These are phyloP conservation scores for Gastracanthus pulcherrimus DNA, from an alignment of 2,888 invertebrate species.

Conservation along the genomic window DNA sequence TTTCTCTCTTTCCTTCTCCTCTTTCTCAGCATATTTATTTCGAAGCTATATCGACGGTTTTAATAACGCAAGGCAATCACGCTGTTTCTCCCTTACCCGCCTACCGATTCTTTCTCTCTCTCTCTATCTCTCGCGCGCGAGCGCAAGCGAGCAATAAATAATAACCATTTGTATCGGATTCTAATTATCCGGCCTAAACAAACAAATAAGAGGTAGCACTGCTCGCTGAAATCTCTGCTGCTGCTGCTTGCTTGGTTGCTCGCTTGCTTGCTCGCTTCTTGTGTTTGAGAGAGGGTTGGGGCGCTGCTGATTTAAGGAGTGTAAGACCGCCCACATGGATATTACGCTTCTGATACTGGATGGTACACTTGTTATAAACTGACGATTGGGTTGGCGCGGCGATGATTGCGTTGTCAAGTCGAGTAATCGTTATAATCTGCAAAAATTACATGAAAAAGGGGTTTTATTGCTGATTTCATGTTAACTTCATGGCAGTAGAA, in stretches of 20 bases:
- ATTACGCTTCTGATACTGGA: constrained; percentile 63
- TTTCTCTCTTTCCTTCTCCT: constrained; percentile 46
- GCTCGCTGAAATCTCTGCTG: constrained; percentile 24
- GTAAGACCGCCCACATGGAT: constrained; percentile 76
- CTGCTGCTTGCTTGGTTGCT: background rate
- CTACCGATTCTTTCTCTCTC: background rate
- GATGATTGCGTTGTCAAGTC: background rate
- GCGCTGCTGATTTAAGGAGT: constrained; percentile 74
- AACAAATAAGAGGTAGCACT: constrained; percentile 72
- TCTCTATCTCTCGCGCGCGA: constrained; percentile 6
- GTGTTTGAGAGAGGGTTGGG: constrained; percentile 1
- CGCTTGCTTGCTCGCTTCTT: constrained; percentile 19
- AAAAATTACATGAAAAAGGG: background rate
- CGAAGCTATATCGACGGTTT: constrained; percentile 67
- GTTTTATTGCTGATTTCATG: background rate
- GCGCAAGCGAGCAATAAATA: constrained; percentile 68
- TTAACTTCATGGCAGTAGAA: too few species aligned
- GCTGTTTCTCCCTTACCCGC: background rate
- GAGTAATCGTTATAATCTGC: background rate
- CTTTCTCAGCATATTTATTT: constrained; percentile 63
- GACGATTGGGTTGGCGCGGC: background rate
- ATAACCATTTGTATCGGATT: constrained; percentile 76
- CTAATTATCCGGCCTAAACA: constrained; percentile 77
- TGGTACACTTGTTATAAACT: background rate
- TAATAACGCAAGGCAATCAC: constrained; percentile 74